Evolutionary conservation across 2,888 invertebrate genomes (phyloP), one percentile per base, ranked within the genome.

Genomic region (Selenia dentaria): DNA sequence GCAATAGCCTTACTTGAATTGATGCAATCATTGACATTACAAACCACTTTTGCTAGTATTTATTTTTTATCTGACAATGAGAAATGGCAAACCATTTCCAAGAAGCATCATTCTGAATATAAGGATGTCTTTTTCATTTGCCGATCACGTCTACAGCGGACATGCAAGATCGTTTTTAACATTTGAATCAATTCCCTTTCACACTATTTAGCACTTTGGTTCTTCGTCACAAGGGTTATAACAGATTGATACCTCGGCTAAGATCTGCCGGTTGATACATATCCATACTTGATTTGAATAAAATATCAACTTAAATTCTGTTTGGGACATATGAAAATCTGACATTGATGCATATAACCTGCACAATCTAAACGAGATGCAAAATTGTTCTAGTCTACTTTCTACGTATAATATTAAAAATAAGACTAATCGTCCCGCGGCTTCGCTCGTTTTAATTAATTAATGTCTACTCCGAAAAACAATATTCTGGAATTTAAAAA

Each of bases 111-210:
- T 57, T 64, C 59, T 39, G 57, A 62, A 59, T 61, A 54, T 58
- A 66, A 59, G 64, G 61, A 72, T 62, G 62, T 63, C 67, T 62
- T 57, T 62, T 70, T 64, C 56, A 62, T 62, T 68, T 66, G 61
- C 67, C 56, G 66, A 63, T 67, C 74, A 73, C 73, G 72, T 71
- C 65, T 49, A 42, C 38, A 46, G 28, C 33, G 55, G 47, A 64
- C 62, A 57, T 59, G 59, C 60, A 57, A 69, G 44, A 61, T 61
- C 38, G 56, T 62, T 67, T 64, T 57, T 65, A 16, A 57, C 51
- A 54, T 59, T 65, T 58, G 27, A 37, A 51, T 29, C n/a, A 26
- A 22, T 28, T 46, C 8, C 22, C 22, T 22, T 43, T 4, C 36
- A 40, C 26, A 11, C 22, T 40, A 38, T 25, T 45, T 18, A 11